Conservation (phyloP, 2,113 vertebrate species). For the Bujurquina vittata region DNA sequence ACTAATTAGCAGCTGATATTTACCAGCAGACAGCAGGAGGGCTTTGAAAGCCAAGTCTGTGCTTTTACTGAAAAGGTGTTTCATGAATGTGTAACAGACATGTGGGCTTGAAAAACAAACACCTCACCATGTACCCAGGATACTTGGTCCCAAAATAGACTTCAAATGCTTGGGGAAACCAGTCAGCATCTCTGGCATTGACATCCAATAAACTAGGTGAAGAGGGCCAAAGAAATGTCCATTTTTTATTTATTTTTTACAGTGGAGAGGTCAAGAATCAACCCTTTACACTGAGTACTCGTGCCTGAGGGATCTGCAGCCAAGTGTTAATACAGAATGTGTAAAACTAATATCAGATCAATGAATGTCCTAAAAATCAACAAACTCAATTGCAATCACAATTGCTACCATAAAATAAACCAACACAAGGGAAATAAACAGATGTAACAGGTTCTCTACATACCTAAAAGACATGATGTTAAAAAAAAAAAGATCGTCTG, state of each 20-base stretch:
- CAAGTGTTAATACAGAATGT: not conserved
- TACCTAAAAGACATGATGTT: not conserved
- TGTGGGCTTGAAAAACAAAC: conserved; percentile 75
- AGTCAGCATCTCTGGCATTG: conserved; percentile 51
- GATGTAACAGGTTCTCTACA: not conserved
- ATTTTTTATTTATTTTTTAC: conserved; percentile 2
- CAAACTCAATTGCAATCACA: not conserved
- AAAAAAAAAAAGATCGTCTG: not conserved
- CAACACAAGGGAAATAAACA: not conserved
- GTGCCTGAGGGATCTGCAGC: not conserved
- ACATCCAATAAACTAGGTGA: conserved; percentile 61
- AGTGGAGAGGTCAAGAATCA: not conserved
- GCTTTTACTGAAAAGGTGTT: conserved; percentile 67
- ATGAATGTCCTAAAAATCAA: not conserved
- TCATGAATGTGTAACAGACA: conserved; percentile 68
- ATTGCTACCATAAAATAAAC: not conserved
- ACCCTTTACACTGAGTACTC: conserved; percentile 1
- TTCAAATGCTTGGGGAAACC: conserved; percentile 35
- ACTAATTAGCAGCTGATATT: conserved; percentile 76
- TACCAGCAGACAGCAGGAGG: conserved; percentile 67
- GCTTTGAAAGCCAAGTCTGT: conserved; percentile 59
- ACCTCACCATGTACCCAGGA: conserved; percentile 56
- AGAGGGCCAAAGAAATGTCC: conserved; percentile 11
- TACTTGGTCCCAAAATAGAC: conserved; percentile 69
- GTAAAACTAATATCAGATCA: not conserved